Conservation (phyloP, 2,888 invertebrate species). For the Sminthurides aquaticus region DNA sequence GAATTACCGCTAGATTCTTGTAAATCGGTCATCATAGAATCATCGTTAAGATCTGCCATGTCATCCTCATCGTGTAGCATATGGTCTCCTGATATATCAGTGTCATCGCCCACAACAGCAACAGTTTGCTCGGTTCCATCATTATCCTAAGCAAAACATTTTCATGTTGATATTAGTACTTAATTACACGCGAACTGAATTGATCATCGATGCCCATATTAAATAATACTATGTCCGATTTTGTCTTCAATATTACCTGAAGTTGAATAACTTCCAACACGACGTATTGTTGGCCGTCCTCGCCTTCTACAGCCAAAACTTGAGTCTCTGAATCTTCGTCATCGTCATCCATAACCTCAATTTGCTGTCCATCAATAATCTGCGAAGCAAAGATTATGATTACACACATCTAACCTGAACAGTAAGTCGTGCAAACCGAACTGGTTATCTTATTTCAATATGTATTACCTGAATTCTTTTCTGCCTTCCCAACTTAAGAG, state of each 20-base stretch:
- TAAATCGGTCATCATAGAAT: conserved; percentile 43
- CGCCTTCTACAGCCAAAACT: conserved; percentile 60
- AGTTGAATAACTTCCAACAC: conserved; percentile 82
- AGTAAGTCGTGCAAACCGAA: no score
- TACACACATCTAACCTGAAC: neutral
- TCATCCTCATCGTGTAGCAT: conserved; percentile 49
- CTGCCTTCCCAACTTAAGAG: conserved; percentile 69
- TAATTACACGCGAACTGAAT: neutral
- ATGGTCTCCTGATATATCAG: conserved; percentile 47
- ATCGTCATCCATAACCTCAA: conserved; percentile 50
- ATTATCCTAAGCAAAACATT: conserved; percentile 44
- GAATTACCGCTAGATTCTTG: conserved; percentile 11
- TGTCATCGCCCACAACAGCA: conserved; percentile 51
- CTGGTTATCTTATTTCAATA: no score
- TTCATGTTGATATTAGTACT: neutral
- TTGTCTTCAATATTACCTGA: conserved; percentile 46
- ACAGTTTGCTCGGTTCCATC: conserved; percentile 48
- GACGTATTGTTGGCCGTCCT: conserved; percentile 75
- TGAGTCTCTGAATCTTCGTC: conserved; percentile 54
- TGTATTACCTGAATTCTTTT: conserved; percentile 60
- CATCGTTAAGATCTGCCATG: conserved; percentile 40
- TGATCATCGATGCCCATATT: neutral
- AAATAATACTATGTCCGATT: neutral
- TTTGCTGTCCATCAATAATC: conserved; percentile 47
- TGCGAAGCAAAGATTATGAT: conserved; percentile 23